Base-by-base conservation (phyloP, 2,797 vertebrate genomes). In the Cossypha caffra region DNA sequence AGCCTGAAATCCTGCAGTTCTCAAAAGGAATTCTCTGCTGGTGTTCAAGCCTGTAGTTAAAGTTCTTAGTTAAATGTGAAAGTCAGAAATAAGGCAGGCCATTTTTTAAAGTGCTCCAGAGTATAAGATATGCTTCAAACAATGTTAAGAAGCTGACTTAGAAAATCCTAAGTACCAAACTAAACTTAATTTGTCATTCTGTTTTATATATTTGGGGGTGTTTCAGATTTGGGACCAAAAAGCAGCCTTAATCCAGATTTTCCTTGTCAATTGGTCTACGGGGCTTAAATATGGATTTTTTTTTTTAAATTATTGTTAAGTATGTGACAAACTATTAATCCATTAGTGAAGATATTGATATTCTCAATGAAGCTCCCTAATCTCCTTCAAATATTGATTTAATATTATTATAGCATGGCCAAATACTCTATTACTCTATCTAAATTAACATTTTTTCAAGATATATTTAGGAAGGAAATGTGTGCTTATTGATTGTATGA, bases 401-500 rank as follows among this genome's bases (percentile, higher is more conserved):
- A 94, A 90, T 94, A 90, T 79, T 96, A 77, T 93, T 90, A 88
- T 86, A 88, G 31, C 71, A 51, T 67, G 52, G 88, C 77, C 86
- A 95, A 96, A 90, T 84, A 90, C 73, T 95, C 16, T 91, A 86
- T 96, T 95, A 80, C 67, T 93, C 82, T 79, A 88, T 82, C 77
- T 94, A 93, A 92, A 94, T 96, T 95, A 95, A 88, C 87, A 26
- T 92, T 91, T 92, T 96, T 90, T 75, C 62, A 51, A 91, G 91
- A 94, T 94, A 90, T 88, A 91, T 93, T 88, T 97, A 76, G 90
- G 95, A 96, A 97, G 96, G 96, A 97, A 96, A 96, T 95, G 96
- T 96, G 96, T 96, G 93, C 95, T 97, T 95, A 97, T 96, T 97
- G 96, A 97, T 96, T 96, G 93, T 77, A 85, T 74, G 76, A 95